Base-by-base conservation (phyloP, 2,888 invertebrate genomes). In the Oegoconia quadripuncta region DNA sequence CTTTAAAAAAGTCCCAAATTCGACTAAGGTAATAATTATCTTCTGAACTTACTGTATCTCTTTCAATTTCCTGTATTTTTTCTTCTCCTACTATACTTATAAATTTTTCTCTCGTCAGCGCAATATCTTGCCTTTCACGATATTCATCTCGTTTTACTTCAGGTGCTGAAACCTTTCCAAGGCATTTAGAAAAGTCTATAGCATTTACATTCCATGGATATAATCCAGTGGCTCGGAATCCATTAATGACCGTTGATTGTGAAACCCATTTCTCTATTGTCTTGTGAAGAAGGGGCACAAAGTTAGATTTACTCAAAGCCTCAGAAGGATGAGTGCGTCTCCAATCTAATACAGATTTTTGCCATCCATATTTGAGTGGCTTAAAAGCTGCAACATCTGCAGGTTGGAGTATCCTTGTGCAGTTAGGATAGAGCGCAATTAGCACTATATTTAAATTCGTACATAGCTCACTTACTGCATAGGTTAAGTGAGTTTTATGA, bases 401-500 rank as follows among this genome's bases (percentile, higher is more conserved):
- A 23, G 48, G 50, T 14, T 50, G 42, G 1, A 48, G 17, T 3
- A 45, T 26, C 17, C 42, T n/a, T 3, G 46, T 46, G 15, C 37
- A 31, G 12, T 49, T 49, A 1, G 46, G 42, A 26, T 49, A 44
- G 1, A 50, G 30, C 2, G 41, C 46, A 3, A 49, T 41, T 3
- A 51, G 35, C 5, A 45, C 25, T 13, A 52, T 52, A 12, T 30
- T 17, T 11, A 44, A 36, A 13, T 34, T 25, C 3, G 14, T 16
- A 20, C 49, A 48, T 3, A 43, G 25, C 17, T 43, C 37, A 39
- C 39, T 43, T 1, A 46, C 27, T 31, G 23, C 39, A 32, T 27
- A 43, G 3, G 42, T 50, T 2, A 50, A 14, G 27, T 50, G 48
- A 4, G 36, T 38, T 37, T 42, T 46, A 16, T 46, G 46, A 5